Base-by-base conservation (phyloP, 2,888 invertebrate genomes). In the Rhaphigaster nebulosa region DNA sequence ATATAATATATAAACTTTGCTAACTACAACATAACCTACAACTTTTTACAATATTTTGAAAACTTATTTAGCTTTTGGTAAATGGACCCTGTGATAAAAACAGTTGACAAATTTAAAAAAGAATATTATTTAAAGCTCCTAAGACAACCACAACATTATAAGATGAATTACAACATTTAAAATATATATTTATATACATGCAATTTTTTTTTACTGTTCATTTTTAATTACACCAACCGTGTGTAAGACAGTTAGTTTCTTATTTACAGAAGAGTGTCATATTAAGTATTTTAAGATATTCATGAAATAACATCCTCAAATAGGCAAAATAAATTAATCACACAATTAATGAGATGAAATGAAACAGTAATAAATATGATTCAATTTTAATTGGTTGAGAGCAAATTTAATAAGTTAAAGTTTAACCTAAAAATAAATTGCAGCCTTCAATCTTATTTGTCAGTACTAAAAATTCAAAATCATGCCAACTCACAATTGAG, bases 51-150 rank as follows among this genome's bases (percentile, higher is more conserved):
- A 88, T 60, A 60, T 41, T 60, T 41, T 50, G 84, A 84, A 84
- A 50, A 84, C 34, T 84, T 41, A 88, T 56, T 60, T 88, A 60
- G 54, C 34, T 60, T 88, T 60, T 88, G 88, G 88, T 88, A 88
- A 88, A 88, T 88, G 88, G 88, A 88, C 88, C 88, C 88, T 88
- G 88, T 88, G 88, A 60, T 60, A 88, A 60, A 88, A 41, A 88
- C 88, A 60, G 88, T 88, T 56, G 88, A n/a, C 41, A 38, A n/a
- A 65, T 41, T 41, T 88, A n/a, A 45, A 60, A n/a, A 60, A 88
- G n/a, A 88, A 88, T 56, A 38, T 56, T 87, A 87, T 87, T 38
- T 87, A 54, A 41, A 60, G 88, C 88, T 60, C 26, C 56, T 60
- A 88, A n/a, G n/a, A 60, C 54, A 60, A 88, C 34, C 88, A 60